These are phyloP conservation scores for Acipenser ruthenus DNA, from an alignment of 2,797 vertebrate genomes.

Conservation along the genomic window DNA sequence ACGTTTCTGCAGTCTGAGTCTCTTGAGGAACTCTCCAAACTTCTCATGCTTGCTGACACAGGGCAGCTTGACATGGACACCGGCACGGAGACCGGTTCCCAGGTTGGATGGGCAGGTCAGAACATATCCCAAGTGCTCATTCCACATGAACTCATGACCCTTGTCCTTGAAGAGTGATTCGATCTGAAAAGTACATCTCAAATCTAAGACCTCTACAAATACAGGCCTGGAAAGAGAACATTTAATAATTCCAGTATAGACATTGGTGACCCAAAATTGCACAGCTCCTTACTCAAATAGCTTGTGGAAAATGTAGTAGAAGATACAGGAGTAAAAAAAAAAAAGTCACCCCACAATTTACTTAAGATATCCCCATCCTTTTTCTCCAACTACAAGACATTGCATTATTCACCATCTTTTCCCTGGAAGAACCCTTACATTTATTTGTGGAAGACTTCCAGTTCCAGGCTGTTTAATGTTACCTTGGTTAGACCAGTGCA, in stretches of 20 bases:
- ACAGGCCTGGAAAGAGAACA: background rate
- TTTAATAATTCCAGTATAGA: background rate
- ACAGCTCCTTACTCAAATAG: too few species aligned
- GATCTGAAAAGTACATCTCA: conserved; percentile 56
- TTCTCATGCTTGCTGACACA: conserved; percentile 81
- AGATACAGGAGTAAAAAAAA: too few species aligned
- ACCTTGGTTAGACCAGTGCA: conserved; percentile 87
- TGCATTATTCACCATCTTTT: too few species aligned
- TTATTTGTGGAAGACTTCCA: background rate
- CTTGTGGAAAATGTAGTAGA: too few species aligned
- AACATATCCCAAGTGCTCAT: conserved; percentile 87
- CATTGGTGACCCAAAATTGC: background rate
- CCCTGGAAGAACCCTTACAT: too few species aligned
- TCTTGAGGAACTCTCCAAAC: conserved; percentile 82
- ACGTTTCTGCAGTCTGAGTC: conserved; percentile 84
- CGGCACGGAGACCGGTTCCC: conserved; percentile 84
- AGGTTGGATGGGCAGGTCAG: conserved; percentile 95
- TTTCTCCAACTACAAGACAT: too few species aligned
- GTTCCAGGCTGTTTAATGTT: conserved; percentile 6
- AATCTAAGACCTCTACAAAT: background rate
- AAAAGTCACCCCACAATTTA: too few species aligned
- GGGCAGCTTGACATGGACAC: conserved; percentile 88
- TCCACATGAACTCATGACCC: conserved; percentile 87
- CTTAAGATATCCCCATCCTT: too few species aligned
- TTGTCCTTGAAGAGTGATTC: conserved; percentile 83